Evolutionary conservation across 2,113 vertebrate species (phyloP), one percentile per base, ranked within the genome.

Genomic region (Paratilapia polleni): DNA sequence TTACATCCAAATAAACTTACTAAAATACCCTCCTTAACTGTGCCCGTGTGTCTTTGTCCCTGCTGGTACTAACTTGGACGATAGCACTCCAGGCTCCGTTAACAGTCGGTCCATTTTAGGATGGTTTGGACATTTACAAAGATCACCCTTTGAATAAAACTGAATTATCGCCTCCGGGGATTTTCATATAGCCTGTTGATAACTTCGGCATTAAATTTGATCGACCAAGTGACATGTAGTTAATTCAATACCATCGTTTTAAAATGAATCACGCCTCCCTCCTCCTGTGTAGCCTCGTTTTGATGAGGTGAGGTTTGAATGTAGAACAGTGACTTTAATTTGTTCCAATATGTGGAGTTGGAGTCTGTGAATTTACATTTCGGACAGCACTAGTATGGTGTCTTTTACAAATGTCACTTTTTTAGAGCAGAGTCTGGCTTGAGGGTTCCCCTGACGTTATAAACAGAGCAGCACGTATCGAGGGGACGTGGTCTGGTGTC

Each of bases 401-500:
- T 49, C 19, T 24, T 41, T 68, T 49, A 49, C 7, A 70, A 70
- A 68, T 49, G 0, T 5, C 28, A 5, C 49, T 9, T 0, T 17
- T 70, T 4, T 20, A 28, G 17, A 70, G 49, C 66, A 4, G 10
- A 36, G 38, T 3, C 47, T 58, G 38, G 26, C 6, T 24, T 13
- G 22, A 47, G 9, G 38, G 66, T 20, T 64, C 6, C 73, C n/a
- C 57, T 52, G 36, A 70, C 61, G 66, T 24, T n/a, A 41, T 4
- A n/a, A 6, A 61, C 47, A 11, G 28, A 73, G 5, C 52, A 15
- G 61, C 80, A 68, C 49, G 20, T 56, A 62, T 54, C 20, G 3
- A 47, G 26, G n/a, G 24, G 24, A 58, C 36, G 15, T 56, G 70
- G 73, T 76, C 77, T 83, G 81, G 58, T 59, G 60, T 78, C 43